These are phyloP conservation scores for Petroica traversi DNA, from an alignment of 2,113 vertebrate genomes.

Conservation along the genomic window DNA sequence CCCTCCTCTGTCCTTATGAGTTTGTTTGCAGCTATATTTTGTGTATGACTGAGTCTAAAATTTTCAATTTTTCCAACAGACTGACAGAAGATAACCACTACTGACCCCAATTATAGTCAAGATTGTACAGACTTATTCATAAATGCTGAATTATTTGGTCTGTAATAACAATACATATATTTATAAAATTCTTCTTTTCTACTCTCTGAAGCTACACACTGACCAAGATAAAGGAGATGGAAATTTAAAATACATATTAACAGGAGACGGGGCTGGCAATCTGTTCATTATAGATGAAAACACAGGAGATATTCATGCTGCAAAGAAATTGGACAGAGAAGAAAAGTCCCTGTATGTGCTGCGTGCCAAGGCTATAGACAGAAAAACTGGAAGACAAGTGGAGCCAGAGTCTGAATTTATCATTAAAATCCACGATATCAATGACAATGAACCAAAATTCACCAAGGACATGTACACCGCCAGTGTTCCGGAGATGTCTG, in stretches of 20 bases:
- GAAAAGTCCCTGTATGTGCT: constrained; percentile 92
- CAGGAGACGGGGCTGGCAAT: constrained; percentile 93
- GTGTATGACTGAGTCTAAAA: neutral
- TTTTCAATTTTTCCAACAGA: neutral
- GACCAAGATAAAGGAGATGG: constrained; percentile 96
- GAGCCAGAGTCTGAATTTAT: constrained; percentile 96
- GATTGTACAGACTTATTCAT: neutral
- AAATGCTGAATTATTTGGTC: constrained; percentile 33
- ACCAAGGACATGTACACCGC: constrained; percentile 87
- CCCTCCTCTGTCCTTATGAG: neutral
- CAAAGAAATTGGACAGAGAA: constrained; percentile 94
- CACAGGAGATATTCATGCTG: constrained; percentile 96
- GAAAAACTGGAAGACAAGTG: constrained; percentile 87
- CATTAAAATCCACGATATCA: constrained; percentile 99
- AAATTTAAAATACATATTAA: constrained; percentile 92
- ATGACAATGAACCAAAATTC: constrained; percentile 96
- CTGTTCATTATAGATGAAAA: constrained; percentile 96
- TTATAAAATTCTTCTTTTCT: constrained; percentile 72
- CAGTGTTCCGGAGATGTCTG: constrained; percentile 94
- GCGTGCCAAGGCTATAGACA: constrained; percentile 90
- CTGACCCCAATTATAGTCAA: constrained; percentile 1
- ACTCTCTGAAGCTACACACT: constrained; percentile 88
- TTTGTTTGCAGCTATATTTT: constrained; percentile 4
- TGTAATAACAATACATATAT: constrained; percentile 49
- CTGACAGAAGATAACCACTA: constrained; percentile 21